Percentiles rank a stretch among this genome's conserved stretches.
phyloP scores from a whole-genome alignment of 2,888 invertebrate genomes.

The Smittia sp. region DNA sequence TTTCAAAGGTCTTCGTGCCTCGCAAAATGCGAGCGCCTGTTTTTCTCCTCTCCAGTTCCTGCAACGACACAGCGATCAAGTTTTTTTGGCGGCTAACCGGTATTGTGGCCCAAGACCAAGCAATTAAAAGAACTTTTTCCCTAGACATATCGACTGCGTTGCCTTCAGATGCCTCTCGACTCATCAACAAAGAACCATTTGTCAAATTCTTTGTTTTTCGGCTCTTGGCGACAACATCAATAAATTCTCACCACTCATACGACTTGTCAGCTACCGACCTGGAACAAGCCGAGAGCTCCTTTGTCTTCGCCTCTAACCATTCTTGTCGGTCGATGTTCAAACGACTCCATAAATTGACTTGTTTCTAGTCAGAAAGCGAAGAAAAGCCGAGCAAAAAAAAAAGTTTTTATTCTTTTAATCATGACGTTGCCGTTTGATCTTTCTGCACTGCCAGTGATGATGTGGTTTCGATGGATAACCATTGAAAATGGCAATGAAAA shows the following conservation, averaged over 20 bases:
- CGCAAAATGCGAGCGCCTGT: background rate
- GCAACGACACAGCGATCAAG: background rate
- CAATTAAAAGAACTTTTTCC: background rate
- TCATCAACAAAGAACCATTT: conserved; percentile 9
- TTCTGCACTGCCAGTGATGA: conserved; percentile 14
- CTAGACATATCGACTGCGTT: conserved; percentile 8
- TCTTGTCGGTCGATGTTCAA: background rate
- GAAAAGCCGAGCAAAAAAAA: background rate
- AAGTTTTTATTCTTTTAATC: background rate
- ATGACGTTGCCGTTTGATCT: conserved; percentile 12
- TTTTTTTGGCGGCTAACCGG: background rate
- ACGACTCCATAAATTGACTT: conserved; percentile 29
- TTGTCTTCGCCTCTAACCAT: background rate
- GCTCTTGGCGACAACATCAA: background rate
- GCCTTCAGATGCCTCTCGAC: background rate
- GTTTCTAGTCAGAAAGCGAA: background rate
- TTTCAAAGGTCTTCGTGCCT: background rate
- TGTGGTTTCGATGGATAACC: conserved; percentile 20
- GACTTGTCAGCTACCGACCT: conserved; percentile 14
- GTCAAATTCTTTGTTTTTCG: background rate
- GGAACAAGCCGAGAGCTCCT: background rate
- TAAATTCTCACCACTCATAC: background rate
- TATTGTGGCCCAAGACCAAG: background rate
- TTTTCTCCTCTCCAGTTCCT: background rate
- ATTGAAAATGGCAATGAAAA: background rate